phyloP scores from a whole-genome alignment of 2,888 invertebrate species.

The Epistrophe eligans region DNA sequence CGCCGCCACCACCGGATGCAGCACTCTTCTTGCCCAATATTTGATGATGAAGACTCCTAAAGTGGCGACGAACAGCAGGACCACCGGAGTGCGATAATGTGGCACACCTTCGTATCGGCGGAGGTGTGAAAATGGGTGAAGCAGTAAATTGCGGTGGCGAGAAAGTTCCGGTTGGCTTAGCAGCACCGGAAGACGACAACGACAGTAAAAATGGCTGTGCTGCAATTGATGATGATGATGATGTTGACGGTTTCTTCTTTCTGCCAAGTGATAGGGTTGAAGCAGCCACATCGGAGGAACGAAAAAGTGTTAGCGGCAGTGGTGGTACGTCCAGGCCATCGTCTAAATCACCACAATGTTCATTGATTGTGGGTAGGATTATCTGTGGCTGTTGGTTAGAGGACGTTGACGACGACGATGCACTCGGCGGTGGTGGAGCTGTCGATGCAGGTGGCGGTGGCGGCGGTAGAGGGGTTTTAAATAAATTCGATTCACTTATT shows the following conservation, averaged over 20 bases:
- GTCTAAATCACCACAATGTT: slow-evolving; percentile 79
- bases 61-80: slow-evolving; percentile 78
- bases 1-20: slow-evolving; percentile 27
- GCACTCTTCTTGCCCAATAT: slow-evolving; percentile 77
- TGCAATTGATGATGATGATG: slow-evolving; percentile 11
- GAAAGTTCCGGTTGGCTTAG: slow-evolving; percentile 79
- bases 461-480: slow-evolving; percentile 79
- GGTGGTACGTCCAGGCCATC: slow-evolving; percentile 73
- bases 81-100: slow-evolving; percentile 80
- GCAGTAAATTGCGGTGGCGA: slow-evolving; percentile 80
- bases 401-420: slow-evolving; percentile 78
- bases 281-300: slow-evolving; percentile 56
- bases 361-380: slow-evolving; percentile 82
- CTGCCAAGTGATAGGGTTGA: slow-evolving; percentile 56
- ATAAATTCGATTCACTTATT: slow-evolving; percentile 82
- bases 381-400: slow-evolving; percentile 80
- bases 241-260: slow-evolving; percentile 60
- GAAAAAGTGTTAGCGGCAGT: slow-evolving; percentile 68
- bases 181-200: slow-evolving; percentile 69
- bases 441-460: slow-evolving; percentile 59
- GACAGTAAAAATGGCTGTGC: slow-evolving; percentile 54
- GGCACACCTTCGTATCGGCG: slow-evolving; percentile 82
- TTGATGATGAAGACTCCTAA: slow-evolving; percentile 81
- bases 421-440: slow-evolving; percentile 30
- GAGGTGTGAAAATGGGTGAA: slow-evolving; percentile 82